Percentiles rank a stretch among this genome's conserved stretches.
Conservation (phyloP, 2,797 vertebrate species). For the Intellagama lesueurii region DNA sequence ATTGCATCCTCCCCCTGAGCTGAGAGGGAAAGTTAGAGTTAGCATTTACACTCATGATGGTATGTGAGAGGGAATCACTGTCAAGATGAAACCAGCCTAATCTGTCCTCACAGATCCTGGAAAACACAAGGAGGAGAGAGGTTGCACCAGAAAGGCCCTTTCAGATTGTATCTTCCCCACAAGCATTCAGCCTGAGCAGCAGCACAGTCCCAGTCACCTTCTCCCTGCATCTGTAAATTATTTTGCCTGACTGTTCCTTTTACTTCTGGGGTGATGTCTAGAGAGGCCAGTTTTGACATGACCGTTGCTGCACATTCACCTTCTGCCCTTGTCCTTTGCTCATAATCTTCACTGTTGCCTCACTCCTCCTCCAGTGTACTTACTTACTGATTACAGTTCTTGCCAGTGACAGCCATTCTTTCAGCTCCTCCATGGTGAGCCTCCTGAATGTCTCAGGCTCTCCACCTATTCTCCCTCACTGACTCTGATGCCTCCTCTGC, state of each 20-base stretch:
- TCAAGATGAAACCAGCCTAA: constrained; percentile 60
- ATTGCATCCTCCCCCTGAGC: constrained; percentile 59
- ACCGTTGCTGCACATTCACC: not conserved
- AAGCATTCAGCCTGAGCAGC: constrained; percentile 1
- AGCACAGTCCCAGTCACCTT: not conserved
- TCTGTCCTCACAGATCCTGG: constrained; percentile 47
- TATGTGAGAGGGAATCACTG: constrained; percentile 38
- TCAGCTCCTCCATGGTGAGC: not conserved
- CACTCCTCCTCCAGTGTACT: not conserved
- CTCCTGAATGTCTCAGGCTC: constrained; percentile 31
- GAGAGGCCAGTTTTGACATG: not conserved
- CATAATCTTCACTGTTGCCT: not conserved
- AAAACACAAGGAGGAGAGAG: constrained; percentile 52
- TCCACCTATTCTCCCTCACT: constrained; percentile 30
- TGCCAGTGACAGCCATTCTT: not conserved
- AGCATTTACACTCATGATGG: constrained; percentile 58
- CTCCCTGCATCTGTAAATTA: not conserved
- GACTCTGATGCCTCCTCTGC: not conserved
- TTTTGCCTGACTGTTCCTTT: not conserved
- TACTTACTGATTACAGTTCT: not conserved
- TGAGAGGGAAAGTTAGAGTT: constrained; percentile 64
- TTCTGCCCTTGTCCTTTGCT: not conserved
- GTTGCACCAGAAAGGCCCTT: constrained; percentile 56
- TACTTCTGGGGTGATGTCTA: not conserved
- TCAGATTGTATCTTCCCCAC: constrained; percentile 25